phyloP scores from a whole-genome alignment of 2,113 vertebrate species.

The Garra rufa region DNA sequence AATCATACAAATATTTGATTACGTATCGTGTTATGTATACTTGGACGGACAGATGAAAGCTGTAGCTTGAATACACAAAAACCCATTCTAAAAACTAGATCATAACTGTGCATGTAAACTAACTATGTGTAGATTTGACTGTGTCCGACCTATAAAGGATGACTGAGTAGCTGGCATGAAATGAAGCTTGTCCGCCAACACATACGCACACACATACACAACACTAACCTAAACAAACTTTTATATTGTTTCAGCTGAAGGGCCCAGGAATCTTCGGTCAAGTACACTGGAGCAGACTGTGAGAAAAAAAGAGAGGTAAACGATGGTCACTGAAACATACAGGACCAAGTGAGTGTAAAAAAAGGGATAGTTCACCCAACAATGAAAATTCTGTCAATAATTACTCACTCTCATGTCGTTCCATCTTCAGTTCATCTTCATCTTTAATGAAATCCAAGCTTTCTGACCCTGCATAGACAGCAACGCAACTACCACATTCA shows the following conservation, averaged over 20 bases:
- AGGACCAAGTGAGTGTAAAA: background rate
- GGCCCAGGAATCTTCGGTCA: background rate
- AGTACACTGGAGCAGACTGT: constrained; percentile 1
- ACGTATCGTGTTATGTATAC: background rate
- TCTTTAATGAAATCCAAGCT: no score
- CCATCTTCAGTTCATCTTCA: no score
- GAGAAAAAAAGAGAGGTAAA: background rate
- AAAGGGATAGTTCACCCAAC: no score
- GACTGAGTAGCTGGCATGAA: constrained; percentile 30
- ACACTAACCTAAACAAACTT: constrained; percentile 34
- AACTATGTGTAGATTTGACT: background rate
- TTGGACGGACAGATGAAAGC: background rate
- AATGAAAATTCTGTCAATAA: no score
- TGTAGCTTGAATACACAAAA: background rate
- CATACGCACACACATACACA: background rate
- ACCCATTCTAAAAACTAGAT: background rate
- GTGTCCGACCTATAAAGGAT: background rate
- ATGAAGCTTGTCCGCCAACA: background rate
- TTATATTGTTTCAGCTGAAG: constrained; percentile 44
- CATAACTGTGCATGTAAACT: background rate
- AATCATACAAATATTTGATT: background rate
- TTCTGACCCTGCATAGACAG: no score
- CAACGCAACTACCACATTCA: no score
- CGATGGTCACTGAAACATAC: background rate
- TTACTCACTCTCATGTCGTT: no score